Conservation (phyloP, 2,797 vertebrate species). For the Diplodus sargus region DNA sequence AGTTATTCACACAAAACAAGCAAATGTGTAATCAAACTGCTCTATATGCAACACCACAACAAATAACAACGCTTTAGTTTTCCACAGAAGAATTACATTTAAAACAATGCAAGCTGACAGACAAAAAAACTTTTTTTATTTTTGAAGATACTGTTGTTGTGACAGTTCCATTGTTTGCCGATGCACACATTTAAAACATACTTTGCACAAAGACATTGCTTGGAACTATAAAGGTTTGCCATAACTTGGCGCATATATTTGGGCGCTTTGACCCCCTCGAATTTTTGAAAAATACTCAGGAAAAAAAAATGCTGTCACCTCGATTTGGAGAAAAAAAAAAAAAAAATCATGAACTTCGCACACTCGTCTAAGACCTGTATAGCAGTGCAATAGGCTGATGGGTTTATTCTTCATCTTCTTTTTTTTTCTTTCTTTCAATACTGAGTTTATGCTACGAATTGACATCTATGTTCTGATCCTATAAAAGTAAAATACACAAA, state of each 20-base stretch:
- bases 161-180: slow-evolving; percentile 86
- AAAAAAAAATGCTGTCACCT: slow-evolving; percentile 76
- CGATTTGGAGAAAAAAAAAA: slow-evolving; percentile 62
- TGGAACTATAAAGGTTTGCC: slow-evolving; percentile 83
- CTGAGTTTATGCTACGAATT: slow-evolving; percentile 81
- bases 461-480: slow-evolving; percentile 82
- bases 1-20: slow-evolving; percentile 88
- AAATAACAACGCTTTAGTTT: slow-evolving; percentile 85
- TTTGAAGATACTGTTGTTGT: slow-evolving; percentile 86
- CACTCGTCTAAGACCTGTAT: slow-evolving; percentile 76
- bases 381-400: slow-evolving; percentile 81
- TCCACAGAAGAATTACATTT: slow-evolving; percentile 88
- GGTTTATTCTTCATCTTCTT: slow-evolving; percentile 57
- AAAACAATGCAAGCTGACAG: slow-evolving; percentile 89
- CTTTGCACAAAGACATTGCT: slow-evolving; percentile 87
- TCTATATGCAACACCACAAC: slow-evolving; percentile 89
- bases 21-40: slow-evolving; percentile 87
- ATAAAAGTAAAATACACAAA: slow-evolving; percentile 82
- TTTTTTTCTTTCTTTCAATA: slow-evolving; percentile 50
- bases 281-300: slow-evolving; percentile 70
- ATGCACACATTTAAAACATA: slow-evolving; percentile 88
- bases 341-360: slow-evolving; percentile 72
- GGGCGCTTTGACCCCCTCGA: slow-evolving; percentile 69
- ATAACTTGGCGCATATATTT: slow-evolving; percentile 75
- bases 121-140: slow-evolving; percentile 85